A percentile compares a stretch with the other conserved stretches of the same genome.
Conservation (phyloP, 2,888 invertebrate species). For the Cryptus armator region DNA sequence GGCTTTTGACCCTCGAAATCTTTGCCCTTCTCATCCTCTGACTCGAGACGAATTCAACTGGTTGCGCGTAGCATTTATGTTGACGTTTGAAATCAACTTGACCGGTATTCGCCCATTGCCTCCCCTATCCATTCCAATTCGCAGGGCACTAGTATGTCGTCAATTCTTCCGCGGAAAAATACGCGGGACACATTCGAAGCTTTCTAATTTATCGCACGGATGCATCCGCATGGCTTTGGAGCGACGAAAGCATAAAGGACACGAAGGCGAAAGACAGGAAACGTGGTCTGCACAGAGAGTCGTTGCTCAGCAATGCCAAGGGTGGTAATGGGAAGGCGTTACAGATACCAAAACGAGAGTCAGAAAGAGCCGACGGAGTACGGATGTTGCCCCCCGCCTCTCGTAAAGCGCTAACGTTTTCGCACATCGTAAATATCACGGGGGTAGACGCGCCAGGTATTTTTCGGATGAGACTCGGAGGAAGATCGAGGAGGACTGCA, state of each 20-base stretch:
- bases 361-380: conserved; percentile 4
- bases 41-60: not conserved
- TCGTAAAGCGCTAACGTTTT: conserved; percentile 72
- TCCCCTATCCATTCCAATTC: too few species aligned
- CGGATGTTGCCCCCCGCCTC: conserved; percentile 53
- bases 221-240: conserved; percentile 6
- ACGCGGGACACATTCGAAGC: not conserved
- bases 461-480: conserved; percentile 63
- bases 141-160: too few species aligned
- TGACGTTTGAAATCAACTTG: too few species aligned
- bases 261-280: not conserved
- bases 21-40: not conserved
- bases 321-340: conserved; percentile 45
- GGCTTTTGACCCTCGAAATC: conserved; percentile 17
- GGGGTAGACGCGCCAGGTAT: conserved; percentile 58
- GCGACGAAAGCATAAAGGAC: not conserved
- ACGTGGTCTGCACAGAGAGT: not conserved
- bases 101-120: too few species aligned
- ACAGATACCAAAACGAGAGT: conserved; percentile 1
- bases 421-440: conserved; percentile 72
- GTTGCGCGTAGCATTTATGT: not conserved
- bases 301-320: not conserved
- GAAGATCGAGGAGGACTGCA: conserved; percentile 48
- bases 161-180: not conserved
- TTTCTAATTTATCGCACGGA: conserved; percentile 57